phyloP scores from a whole-genome alignment of 2,888 invertebrate genomes.

The Vesta saturnalis region DNA sequence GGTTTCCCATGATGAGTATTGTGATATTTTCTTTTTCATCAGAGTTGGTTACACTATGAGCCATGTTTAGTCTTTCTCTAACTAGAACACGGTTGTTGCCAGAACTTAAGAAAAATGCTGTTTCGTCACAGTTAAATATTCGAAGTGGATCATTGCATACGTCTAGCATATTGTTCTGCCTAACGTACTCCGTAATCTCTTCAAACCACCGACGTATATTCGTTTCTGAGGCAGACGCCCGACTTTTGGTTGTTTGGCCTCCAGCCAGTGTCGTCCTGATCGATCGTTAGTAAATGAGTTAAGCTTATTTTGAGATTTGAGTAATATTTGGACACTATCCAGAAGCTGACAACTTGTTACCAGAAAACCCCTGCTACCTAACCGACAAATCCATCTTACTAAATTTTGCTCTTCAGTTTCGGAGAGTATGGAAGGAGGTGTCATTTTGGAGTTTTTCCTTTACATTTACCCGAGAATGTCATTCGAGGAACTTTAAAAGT shows the following conservation, averaged over 20 bases:
- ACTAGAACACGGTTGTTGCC: slow-evolving; percentile 28
- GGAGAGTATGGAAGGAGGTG: no score
- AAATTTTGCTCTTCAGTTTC: no score
- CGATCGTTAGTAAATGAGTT: no score
- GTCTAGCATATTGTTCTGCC: not conserved
- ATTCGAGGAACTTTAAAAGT: not conserved
- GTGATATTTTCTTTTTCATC: not conserved
- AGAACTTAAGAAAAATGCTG: slow-evolving; percentile 36
- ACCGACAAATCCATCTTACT: not conserved
- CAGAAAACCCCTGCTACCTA: no score
- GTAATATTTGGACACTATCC: no score
- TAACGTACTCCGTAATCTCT: not conserved
- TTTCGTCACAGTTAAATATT: no score
- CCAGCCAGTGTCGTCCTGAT: not conserved
- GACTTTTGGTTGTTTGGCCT: not conserved
- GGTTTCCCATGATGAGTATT: not conserved
- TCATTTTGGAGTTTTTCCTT: slow-evolving; percentile 8
- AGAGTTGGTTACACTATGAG: no score
- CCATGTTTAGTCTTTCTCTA: slow-evolving; percentile 1
- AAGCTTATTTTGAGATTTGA: no score
- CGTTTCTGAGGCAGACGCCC: no score
- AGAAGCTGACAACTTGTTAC: no score
- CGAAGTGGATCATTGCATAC: not conserved
- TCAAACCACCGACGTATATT: no score
- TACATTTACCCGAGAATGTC: slow-evolving; percentile 11